Evolutionary conservation across 2,113 vertebrate genomes (phyloP), one percentile per base, ranked within the genome.

Genomic region (Oreamnos americanus): DNA sequence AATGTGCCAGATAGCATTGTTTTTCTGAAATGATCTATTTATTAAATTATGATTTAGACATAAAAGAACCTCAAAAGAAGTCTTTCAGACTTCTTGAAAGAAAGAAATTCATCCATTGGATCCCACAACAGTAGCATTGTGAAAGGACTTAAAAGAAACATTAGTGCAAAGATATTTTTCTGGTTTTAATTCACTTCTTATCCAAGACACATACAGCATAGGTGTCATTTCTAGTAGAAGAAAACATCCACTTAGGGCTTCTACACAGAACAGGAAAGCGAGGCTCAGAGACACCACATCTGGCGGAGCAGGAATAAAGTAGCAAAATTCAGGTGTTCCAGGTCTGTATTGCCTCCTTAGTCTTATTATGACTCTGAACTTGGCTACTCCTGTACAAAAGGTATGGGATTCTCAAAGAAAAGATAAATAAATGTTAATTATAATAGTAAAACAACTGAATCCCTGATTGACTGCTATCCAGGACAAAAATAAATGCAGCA

Each of bases 11-110:
- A 10, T 4, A 53, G 15, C 11, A 51, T 23, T 30, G 33, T 39
- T 94, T 97, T 94, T 74, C 45, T 71, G 30, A 97, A 39, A 84
- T 94, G 39, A 30, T 67, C 71, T 84, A 45, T 45, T 28, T 90
- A 43, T 76, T 43, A 43, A 60, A 86, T 11, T 25, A 82, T 79
- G 25, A 4, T 36, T 86, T 89, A 36, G 14, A 60, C 30, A 49
- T 78, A 14, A 39, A 81, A 95, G 79, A 88, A 58, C 33, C 5
- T 91, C 30, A 0, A 39, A 71, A 36, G 64, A 21, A 71, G 19
- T 36, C n/a, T 71, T 36, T 36, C n/a, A 67, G 60, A 64, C 25
- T 2, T 60, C 16, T 57, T 14, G n/a, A 91, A 92, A 96, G 12
- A 94, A 90, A 62, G 45, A 25, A n/a, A 8, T 45, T 62, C 49